Conservation (phyloP, 2,113 vertebrate genomes). For the Lonchura striata region DNA sequence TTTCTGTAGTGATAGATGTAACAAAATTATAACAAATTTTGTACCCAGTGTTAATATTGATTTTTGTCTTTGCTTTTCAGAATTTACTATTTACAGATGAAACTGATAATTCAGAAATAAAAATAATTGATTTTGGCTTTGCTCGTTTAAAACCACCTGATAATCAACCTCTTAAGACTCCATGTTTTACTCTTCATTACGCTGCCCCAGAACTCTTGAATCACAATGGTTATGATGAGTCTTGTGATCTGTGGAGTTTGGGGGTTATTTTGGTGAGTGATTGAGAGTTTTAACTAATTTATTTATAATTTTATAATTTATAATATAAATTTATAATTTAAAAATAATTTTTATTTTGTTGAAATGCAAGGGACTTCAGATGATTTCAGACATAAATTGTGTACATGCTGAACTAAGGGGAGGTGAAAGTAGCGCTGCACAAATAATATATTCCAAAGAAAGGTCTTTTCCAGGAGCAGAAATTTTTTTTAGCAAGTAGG, state of each 20-base stretch:
- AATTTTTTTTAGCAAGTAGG: neutral
- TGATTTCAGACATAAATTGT: neutral
- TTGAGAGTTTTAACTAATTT: neutral
- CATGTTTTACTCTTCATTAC: constrained; percentile 96
- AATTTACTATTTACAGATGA: constrained; percentile 97
- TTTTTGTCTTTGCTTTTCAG: constrained; percentile 71
- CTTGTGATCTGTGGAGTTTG: constrained; percentile 97
- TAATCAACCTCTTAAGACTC: constrained; percentile 96
- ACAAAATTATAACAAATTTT: neutral
- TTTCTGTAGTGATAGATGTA: neutral
- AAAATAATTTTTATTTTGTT: neutral
- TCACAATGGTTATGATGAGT: constrained; percentile 94
- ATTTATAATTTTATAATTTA: neutral
- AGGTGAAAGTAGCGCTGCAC: neutral
- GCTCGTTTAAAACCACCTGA: constrained; percentile 95
- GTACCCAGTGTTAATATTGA: neutral
- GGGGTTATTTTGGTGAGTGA: constrained; percentile 95
- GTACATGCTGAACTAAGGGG: neutral
- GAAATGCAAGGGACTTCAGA: neutral
- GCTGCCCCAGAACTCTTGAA: constrained; percentile 94
- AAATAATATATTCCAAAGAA: neutral
- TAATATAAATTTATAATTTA: too few relatives aligned
- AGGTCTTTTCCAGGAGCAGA: neutral
- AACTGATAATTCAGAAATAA: constrained; percentile 93
- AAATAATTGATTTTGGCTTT: constrained; percentile 98